phyloP scores from a whole-genome alignment of 2,888 invertebrate species.

The Melipona beecheii region DNA sequence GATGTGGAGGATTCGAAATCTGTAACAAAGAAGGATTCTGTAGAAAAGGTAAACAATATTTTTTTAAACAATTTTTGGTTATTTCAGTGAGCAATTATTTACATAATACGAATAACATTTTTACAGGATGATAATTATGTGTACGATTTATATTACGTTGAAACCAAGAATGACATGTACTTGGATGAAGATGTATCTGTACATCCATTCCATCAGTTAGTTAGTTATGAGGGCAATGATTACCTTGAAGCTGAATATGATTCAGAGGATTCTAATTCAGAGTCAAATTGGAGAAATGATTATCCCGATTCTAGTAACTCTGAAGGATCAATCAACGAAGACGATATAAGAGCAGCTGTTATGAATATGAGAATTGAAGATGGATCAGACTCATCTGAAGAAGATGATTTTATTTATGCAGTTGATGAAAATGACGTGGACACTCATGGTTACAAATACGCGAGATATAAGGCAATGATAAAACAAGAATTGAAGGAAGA shows the following conservation, averaged over 20 bases:
- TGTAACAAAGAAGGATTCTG: neutral
- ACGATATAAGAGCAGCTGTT: slow-evolving; percentile 80
- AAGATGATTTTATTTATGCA: slow-evolving; percentile 81
- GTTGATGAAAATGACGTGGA: slow-evolving; percentile 85
- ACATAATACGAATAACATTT: neutral
- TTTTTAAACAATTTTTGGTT: neutral
- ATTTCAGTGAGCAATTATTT: neutral
- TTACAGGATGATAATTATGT: slow-evolving; percentile 84
- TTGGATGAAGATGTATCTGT: slow-evolving; percentile 83
- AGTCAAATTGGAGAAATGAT: slow-evolving; percentile 91
- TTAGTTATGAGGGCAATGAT: slow-evolving; percentile 68
- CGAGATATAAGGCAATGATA: slow-evolving; percentile 87
- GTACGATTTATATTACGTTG: slow-evolving; percentile 88
- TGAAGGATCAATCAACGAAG: slow-evolving; percentile 86
- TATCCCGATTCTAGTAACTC: slow-evolving; percentile 90
- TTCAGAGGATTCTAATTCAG: slow-evolving; percentile 87
- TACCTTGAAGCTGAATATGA: slow-evolving; percentile 76
- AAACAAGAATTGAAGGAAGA: slow-evolving; percentile 75
- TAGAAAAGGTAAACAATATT: slow-evolving; percentile 15
- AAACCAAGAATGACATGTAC: slow-evolving; percentile 84
- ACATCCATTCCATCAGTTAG: slow-evolving; percentile 82
- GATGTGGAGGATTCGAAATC: slow-evolving; percentile 85
- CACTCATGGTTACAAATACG: slow-evolving; percentile 88
- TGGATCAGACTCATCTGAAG: slow-evolving; percentile 85
- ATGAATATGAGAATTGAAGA: slow-evolving; percentile 75